Base-by-base conservation (phyloP, 2,797 vertebrate species). In the Lithobates sylvaticus region DNA sequence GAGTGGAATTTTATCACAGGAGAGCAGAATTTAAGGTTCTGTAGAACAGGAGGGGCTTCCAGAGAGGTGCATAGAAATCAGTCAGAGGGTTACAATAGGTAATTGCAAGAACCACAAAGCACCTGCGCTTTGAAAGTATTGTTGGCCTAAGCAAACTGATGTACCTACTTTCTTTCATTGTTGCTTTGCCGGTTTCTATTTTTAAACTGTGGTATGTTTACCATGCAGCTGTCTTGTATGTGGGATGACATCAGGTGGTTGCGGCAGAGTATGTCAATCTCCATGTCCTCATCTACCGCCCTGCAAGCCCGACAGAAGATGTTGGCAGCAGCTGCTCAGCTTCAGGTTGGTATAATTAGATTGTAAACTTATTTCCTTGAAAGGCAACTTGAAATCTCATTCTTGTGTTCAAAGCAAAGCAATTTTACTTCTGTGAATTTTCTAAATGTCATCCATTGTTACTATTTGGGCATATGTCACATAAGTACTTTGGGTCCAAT, bases 181-280 rank as follows among this genome's bases (percentile, higher is more conserved):
- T 42, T 39, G 44, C 44, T 61, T 61, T 23, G 54, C 54, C 4
- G 16, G 50, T 83, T 36, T 21, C 32, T 13, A 12, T 29, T 71
- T 79, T 61, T 86, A 64, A 74, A 54, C 15, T 54, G 50, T 54
- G 15, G 1, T 73, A 74, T 76, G 58, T 0, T 90, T 71, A 91
- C 77, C 91, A 93, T 93, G 89, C 95, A 99, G 98, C 92, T 99
- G 90, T 98, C 98, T 32, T 99, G 97, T 89, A 97, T 99, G 97
- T 99, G 98, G 98, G 97, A 99, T 92, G 98, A 99, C 85, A 96
- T 99, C 88, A 96, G 97, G 76, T 98, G 98, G 97, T 91, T 99
- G 77, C 95, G 98, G 88, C 98, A 99, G 93, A 99, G 96, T 3
- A 94, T 95, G 93, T 95, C 97, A 0, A 92, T 96, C 88, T 99